phyloP scores from a whole-genome alignment of 2,113 vertebrate species.

The Rostratula benghalensis region DNA sequence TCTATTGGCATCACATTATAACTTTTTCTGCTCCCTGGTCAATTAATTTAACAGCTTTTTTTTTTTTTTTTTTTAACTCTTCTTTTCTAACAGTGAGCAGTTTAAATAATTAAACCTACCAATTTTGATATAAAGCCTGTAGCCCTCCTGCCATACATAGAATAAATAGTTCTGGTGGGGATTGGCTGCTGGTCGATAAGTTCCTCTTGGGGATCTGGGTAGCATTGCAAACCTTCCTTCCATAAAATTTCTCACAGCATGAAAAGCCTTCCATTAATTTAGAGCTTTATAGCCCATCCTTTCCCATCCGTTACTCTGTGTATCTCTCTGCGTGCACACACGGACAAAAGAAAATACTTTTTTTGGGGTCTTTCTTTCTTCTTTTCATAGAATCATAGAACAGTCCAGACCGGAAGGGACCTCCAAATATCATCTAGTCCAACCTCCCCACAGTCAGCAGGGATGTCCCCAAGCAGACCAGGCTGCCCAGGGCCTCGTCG shows the following conservation, averaged over 20 bases:
- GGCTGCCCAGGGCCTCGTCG: no score
- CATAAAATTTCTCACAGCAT: not conserved
- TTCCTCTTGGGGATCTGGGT: not conserved
- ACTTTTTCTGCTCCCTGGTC: not conserved
- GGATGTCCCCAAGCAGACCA: no score
- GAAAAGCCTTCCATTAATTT: not conserved
- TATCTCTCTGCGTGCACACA: not conserved
- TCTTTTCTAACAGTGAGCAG: not conserved
- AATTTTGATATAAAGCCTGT: not conserved
- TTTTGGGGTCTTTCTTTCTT: not conserved
- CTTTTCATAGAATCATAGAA: not conserved
- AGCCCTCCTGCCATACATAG: not conserved
- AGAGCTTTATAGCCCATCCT: not conserved
- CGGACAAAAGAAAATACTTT: fast-evolving
- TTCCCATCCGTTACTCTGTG: not conserved
- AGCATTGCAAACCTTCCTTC: not conserved
- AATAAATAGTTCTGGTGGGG: not conserved
- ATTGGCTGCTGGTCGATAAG: not conserved
- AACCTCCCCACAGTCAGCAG: no score
- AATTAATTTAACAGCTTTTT: not conserved
- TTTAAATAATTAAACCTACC: constrained; percentile 34
- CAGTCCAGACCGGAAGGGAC: no score
- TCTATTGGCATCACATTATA: not conserved
- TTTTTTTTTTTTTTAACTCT: not conserved
- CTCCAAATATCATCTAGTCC: no score